Base-by-base conservation (phyloP, 2,113 vertebrate species). In the Promerops cafer region DNA sequence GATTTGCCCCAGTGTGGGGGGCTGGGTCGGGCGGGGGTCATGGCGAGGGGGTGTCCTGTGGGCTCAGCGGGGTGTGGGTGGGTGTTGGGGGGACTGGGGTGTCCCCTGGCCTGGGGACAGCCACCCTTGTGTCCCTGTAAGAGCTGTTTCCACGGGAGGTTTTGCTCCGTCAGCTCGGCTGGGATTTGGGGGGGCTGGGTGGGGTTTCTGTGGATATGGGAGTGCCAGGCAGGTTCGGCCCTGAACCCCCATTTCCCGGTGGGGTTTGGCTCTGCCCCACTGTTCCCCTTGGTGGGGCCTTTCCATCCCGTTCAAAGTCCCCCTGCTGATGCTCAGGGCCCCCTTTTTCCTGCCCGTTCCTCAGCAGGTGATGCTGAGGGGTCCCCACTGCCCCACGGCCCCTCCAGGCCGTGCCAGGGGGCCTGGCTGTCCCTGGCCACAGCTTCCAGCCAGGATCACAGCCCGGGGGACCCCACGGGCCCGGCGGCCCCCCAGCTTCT, bases 131-230 rank as follows among this genome's bases (percentile, higher is more conserved):
- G 69, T 3, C 64, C 65, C 52, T 7, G 1, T 6, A 2, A 4
- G 2, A 2, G 22, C n/a, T 5, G 3, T 44, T 37, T 3, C 21
- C 9, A 5, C 0, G 5, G 31, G 27, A 28, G 57, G 24, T 16
- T 71, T 66, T 5, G 6, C 75, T 61, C 52, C 0, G 0, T 33
- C 10, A 15, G 27, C 63, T n/a, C 12, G 2, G 57, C 30, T 6
- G 40, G 45, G 44, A 2, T 30, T 3, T 37, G 31, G 15, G n/a
- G 50, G 20, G 27, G 13, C 26, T 14, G 10, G 27, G 14, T 0
- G 49, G 24, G 42, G 31, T n/a, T 50, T 30, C 35, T 47, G 64
- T 20, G 49, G 80, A 0, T 35, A 0, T 13, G 31, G 53, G 6
- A 26, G 31, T 21, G 39, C 39, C 85, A 15, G 69, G 39, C 13